A percentile compares a stretch with the other conserved stretches of the same genome.
phyloP scores from a whole-genome alignment of 92 coral and sea anemone species.

The Epizoanthus scotinus region DNA sequence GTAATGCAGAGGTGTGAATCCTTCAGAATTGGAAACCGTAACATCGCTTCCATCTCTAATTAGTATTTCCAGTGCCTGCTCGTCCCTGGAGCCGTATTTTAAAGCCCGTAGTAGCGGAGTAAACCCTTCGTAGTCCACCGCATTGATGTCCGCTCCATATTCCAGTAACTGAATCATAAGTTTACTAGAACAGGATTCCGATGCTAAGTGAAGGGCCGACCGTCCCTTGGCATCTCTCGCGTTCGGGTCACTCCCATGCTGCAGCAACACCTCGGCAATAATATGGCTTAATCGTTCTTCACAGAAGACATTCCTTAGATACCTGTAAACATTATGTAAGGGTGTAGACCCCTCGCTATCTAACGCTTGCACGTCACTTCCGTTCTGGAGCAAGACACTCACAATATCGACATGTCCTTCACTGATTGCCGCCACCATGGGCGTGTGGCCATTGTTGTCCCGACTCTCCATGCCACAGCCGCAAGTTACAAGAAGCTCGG shows the following conservation, averaged over 20 bases:
- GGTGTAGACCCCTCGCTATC: conserved; percentile 74
- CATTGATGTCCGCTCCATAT: conserved; percentile 56
- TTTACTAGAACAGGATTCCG: conserved; percentile 56
- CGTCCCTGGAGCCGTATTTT: conserved; percentile 65
- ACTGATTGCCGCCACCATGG: conserved; percentile 62
- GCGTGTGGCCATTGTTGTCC: conserved; percentile 63
- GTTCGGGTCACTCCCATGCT: conserved; percentile 59
- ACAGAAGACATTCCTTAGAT: conserved; percentile 61
- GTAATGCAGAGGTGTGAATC: conserved; percentile 70
- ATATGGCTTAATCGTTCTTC: conserved; percentile 65
- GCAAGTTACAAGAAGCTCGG: conserved; percentile 51
- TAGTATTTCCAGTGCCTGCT: conserved; percentile 50
- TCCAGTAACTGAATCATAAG: conserved; percentile 64
- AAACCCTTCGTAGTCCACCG: conserved; percentile 65
- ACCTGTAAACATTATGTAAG: conserved; percentile 67
- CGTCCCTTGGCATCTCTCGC: conserved; percentile 64
- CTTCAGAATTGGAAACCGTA: conserved; percentile 36
- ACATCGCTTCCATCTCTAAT: conserved; percentile 64
- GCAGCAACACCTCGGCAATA: conserved; percentile 57
- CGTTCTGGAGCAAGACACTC: conserved; percentile 57
- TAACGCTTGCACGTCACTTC: conserved; percentile 60
- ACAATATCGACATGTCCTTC: conserved; percentile 70
- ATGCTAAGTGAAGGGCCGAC: conserved; percentile 76
- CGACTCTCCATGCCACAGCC: conserved; percentile 65
- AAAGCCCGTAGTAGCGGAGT: conserved; percentile 68